A percentile compares a stretch with the other conserved stretches of the same genome.
These are phyloP conservation scores for Epizoanthus scotinus DNA, from an alignment of 92 coral and sea anemone species.

Conservation along the genomic window DNA sequence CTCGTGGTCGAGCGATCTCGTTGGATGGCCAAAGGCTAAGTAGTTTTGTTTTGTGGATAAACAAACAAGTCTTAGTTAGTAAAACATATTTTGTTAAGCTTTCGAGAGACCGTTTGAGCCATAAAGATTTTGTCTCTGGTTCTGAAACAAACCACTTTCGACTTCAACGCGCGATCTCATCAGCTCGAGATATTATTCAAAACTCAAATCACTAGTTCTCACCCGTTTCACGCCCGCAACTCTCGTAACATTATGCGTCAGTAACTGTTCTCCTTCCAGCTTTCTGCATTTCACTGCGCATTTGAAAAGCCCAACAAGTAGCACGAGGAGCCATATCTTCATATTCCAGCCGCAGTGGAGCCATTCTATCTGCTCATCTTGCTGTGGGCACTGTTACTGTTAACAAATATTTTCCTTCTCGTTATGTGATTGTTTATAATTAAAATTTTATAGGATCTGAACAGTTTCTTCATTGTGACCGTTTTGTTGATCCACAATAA, in stretches of 20 bases:
- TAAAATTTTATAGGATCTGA: conserved; percentile 18
- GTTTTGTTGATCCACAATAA: background rate
- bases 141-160: too few species aligned
- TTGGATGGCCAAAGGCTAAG: too few species aligned
- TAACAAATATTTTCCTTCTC: conserved; percentile 2
- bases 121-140: too few species aligned
- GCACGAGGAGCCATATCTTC: background rate
- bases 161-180: too few species aligned
- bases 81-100: too few species aligned
- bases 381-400: background rate
- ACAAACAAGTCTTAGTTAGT: too few species aligned
- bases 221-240: conserved; percentile 46
- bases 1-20: too few species aligned
- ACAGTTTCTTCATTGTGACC: background rate
- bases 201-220: conserved; percentile 3
- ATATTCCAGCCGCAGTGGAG: background rate
- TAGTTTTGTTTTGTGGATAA: too few species aligned
- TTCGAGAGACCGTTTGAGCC: too few species aligned
- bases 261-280: background rate
- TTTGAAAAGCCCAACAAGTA: background rate
- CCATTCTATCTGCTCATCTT: conserved; percentile 6
- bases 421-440: background rate
- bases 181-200: background rate
- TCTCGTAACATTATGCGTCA: background rate
- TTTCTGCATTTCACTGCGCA: background rate